Conservation (phyloP, 2,888 invertebrate genomes). For the Orthonevra nobilis region DNA sequence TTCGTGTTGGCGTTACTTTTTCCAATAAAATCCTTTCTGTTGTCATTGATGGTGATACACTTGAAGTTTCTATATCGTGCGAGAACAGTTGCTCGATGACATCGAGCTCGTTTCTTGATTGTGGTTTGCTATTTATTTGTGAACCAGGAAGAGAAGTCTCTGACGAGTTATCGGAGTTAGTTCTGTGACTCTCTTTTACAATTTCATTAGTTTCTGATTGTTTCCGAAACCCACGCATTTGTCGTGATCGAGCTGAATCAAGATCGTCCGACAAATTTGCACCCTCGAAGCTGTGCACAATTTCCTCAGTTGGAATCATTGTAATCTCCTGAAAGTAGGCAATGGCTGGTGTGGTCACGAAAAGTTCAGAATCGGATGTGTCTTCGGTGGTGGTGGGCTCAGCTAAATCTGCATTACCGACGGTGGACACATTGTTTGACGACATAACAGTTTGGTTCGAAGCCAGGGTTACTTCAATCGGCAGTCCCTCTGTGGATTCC, state of each 20-base stretch:
- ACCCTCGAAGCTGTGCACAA: background rate
- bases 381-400: background rate
- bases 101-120: no score
- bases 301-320: conserved; percentile 7
- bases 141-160: conserved; percentile 42
- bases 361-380: background rate
- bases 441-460: background rate
- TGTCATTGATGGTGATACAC: no score
- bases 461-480: background rate
- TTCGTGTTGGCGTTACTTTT: conserved; percentile 12
- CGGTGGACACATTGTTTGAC: no score
- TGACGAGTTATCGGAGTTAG: background rate
- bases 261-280: background rate
- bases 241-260: conserved; percentile 15
- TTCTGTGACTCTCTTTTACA: background rate
- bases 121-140: no score
- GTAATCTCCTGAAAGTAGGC: background rate
- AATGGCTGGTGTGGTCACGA: background rate
- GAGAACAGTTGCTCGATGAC: no score
- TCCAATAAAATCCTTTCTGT: background rate
- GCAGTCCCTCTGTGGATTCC: no score
- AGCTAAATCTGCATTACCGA: background rate
- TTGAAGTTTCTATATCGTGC: no score
- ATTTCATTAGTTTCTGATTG: conserved; percentile 16
- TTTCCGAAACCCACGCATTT: conserved; percentile 36